Evolutionary conservation across 2,888 invertebrate species (phyloP), one percentile per base, ranked within the genome.

Genomic region (Melinopterus prodromus): DNA sequence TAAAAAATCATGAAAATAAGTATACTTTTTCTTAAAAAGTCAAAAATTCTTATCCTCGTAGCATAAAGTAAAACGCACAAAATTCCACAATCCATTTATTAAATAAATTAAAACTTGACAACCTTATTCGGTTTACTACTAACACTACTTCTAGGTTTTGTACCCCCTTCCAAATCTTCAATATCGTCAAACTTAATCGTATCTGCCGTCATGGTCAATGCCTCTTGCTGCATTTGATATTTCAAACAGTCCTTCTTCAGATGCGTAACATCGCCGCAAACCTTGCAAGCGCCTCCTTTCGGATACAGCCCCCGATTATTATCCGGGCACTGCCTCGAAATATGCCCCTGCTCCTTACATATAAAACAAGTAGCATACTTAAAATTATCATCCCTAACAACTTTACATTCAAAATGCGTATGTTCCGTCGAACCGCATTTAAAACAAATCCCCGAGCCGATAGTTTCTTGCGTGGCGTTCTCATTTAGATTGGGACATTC

Each of bases 361-460:
- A 98, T 94, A 86, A 97, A 98, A 88, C 98, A 98, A 78, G 93
- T 94, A 0, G 97, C 97, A 90, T 93, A 97, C 86, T 95, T 93
- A 86, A 93, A 96, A 80, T 94, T 93, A 81, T 93, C 91, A 70
- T 91, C 91, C 83, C 90, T 92, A 69, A 92, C 92, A 0, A 94
- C 94, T 90, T 92, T 93, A 85, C 95, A 95, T 86, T 94, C 93
- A 86, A 93, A 93, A 85, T 94, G 93, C 12, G 92, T 93, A 86
- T 97, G 97, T 87, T 97, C 97, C 5, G 95, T 95, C 0, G 97
- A 97, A 0, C 97, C 97, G 89, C 97, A 97, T 88, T 97, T 97
- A 86, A 95, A 97, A 86, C 97, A 97, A 76, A 97, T 93, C 6
- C 95, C 95, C 76, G 92, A 92, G 6, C 90, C 91, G 69, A 90